phyloP scores from a whole-genome alignment of 2,888 invertebrate species.

The Drosophila robusta region DNA sequence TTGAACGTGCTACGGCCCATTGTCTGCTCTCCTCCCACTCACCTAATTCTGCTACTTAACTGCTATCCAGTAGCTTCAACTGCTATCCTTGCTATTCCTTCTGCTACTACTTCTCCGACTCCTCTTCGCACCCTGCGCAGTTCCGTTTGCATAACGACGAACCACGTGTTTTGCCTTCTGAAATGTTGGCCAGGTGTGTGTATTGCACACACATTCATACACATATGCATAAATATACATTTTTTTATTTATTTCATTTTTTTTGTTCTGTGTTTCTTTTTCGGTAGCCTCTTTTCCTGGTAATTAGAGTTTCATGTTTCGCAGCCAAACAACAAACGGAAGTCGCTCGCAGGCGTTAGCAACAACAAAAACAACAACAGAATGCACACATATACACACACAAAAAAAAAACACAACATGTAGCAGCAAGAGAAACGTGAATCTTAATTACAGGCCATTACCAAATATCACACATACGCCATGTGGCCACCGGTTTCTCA shows the following conservation, averaged over 20 bases:
- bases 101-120: background rate
- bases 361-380: slow-evolving; percentile 31
- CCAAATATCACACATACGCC: slow-evolving; percentile 77
- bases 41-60: background rate
- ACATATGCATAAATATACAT: slow-evolving; percentile 4
- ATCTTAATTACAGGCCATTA: slow-evolving; percentile 76
- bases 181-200: slow-evolving; percentile 32
- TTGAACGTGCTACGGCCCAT: slow-evolving; percentile 10
- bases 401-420: slow-evolving; percentile 8
- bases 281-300: slow-evolving; percentile 61
- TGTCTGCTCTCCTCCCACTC: too few species aligned
- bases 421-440: slow-evolving; percentile 51
- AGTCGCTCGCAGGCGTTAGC: slow-evolving; percentile 61
- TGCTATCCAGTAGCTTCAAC: slow-evolving; percentile 18
- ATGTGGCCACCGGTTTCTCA: slow-evolving; percentile 45
- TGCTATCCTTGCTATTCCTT: too few species aligned
- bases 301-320: slow-evolving; percentile 77
- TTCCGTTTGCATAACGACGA: slow-evolving; percentile 36
- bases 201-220: slow-evolving; percentile 7
- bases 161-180: slow-evolving; percentile 22
- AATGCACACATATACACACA: background rate
- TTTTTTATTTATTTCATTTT: slow-evolving; percentile 4
- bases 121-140: slow-evolving; percentile 6
- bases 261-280: slow-evolving; percentile 22
- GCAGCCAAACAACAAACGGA: slow-evolving; percentile 61